phyloP scores from a whole-genome alignment of 2,113 vertebrate genomes.

The Pardalotus punctatus region DNA sequence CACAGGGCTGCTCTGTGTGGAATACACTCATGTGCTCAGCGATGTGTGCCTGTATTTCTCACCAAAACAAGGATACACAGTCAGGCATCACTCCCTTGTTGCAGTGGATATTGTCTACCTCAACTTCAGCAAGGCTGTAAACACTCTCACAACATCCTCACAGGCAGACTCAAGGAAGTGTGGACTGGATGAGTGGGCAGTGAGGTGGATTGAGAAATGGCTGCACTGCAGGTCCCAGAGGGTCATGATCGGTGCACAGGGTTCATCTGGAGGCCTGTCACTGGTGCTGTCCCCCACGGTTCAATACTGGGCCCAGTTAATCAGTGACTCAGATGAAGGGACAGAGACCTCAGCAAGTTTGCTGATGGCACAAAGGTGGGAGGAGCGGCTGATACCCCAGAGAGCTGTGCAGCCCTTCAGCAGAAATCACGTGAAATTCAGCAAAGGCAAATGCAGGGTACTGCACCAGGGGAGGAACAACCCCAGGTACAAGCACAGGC shows the following conservation, averaged over 20 bases:
- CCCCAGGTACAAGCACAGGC: background rate
- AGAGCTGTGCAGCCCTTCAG: background rate
- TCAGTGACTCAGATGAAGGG: background rate
- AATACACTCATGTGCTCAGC: background rate
- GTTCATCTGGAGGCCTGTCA: background rate
- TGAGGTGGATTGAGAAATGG: background rate
- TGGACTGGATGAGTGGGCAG: background rate
- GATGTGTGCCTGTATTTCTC: background rate
- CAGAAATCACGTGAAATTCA: background rate
- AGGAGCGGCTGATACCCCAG: background rate
- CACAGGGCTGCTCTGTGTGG: background rate
- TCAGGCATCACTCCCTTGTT: background rate
- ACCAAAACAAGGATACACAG: background rate
- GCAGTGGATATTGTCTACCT: background rate
- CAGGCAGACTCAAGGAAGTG: background rate
- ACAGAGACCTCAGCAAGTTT: background rate
- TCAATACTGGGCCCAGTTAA: background rate
- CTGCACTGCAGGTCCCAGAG: background rate
- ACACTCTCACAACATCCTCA: background rate
- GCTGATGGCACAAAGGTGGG: background rate
- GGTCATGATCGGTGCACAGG: background rate
- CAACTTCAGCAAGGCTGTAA: background rate
- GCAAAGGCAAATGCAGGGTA: background rate
- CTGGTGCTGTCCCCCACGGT: background rate
- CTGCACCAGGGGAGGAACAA: background rate